Evolutionary conservation across 35 echinoderm and acorn worm species (phyloP).

Genomic region (Hemicentrotus pulcherrimus): DNA sequence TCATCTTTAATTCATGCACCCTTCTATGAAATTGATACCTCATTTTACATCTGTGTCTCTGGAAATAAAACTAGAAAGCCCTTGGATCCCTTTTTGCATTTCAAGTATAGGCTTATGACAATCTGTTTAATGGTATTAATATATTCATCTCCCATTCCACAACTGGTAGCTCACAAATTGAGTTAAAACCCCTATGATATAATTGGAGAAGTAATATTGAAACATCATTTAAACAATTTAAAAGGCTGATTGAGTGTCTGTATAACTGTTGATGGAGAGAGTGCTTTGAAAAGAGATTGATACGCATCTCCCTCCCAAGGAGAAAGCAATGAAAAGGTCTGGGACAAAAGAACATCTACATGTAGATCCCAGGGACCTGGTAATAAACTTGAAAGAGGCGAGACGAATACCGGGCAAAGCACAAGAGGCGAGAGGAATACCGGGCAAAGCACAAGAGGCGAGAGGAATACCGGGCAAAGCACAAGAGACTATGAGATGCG

Average conservation of each 20-base stretch:
- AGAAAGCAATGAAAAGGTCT: neutral
- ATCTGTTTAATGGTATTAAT: no score
- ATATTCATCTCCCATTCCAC: no score
- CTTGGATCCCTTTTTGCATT: no score
- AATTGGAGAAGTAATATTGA: neutral
- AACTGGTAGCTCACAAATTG: neutral
- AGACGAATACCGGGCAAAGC: neutral
- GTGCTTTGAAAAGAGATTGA: neutral
- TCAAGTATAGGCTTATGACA: no score
- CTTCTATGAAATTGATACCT: no score
- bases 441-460: neutral
- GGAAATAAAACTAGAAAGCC: no score
- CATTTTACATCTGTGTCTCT: no score
- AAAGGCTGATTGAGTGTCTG: neutral
- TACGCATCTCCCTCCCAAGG: neutral
- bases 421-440: neutral
- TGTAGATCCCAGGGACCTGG: neutral
- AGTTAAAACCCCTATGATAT: neutral
- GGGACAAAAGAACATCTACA: neutral
- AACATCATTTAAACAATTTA: neutral
- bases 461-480: no score
- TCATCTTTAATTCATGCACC: no score
- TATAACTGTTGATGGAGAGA: neutral
- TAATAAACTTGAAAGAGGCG: neutral
- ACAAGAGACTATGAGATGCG: neutral